Evolutionary conservation across 1,140 invertebrate genomes (phyloP).

Genomic region (Hylyphantes graminicola): DNA sequence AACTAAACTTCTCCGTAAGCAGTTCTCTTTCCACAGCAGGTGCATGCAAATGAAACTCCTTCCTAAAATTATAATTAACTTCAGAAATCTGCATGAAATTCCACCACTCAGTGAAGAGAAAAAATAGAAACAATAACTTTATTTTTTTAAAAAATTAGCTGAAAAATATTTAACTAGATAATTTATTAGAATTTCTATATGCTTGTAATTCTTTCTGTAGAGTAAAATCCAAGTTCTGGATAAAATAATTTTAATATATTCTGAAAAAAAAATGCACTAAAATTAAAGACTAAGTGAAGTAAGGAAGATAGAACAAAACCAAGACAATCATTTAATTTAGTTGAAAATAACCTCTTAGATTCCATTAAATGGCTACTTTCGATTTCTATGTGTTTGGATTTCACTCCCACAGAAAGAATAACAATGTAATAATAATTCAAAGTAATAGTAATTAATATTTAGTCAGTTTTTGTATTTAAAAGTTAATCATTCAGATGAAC

Average conservation of each 20-base stretch:
- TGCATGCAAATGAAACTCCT: conserved; percentile 41
- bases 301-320: neutral
- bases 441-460: too few species aligned
- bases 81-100: neutral
- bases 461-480: too few species aligned
- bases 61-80: conserved; percentile 27
- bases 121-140: neutral
- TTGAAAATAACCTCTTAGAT: too few species aligned
- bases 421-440: too few species aligned
- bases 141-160: neutral
- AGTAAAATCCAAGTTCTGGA: neutral
- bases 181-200: neutral
- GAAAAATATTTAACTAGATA: neutral
- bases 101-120: too few species aligned
- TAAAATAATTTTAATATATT: neutral
- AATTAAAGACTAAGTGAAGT: neutral
- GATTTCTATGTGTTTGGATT: too few species aligned
- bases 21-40: conserved; percentile 31
- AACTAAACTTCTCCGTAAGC: conserved; percentile 40
- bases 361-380: too few species aligned
- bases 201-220: neutral
- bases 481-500: too few species aligned
- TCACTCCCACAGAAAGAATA: too few species aligned
- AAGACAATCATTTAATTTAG: too few species aligned
- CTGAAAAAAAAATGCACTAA: neutral